Evolutionary conservation across 2,888 invertebrate genomes (phyloP).

Genomic region (Latrodectus elegans): DNA sequence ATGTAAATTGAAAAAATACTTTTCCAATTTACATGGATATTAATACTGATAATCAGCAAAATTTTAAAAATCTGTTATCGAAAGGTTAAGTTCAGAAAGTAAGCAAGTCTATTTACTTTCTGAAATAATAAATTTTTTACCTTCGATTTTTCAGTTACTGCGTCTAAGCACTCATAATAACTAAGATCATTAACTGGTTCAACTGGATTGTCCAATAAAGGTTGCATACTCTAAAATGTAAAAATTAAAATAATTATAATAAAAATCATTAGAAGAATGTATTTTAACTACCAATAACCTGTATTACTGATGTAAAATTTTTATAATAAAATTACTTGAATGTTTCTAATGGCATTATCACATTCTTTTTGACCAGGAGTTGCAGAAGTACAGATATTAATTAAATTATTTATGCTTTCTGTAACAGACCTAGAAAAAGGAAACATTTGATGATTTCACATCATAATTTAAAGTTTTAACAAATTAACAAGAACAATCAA

Average conservation of each 20-base stretch:
- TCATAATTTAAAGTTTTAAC: background rate
- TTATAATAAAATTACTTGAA: conserved; percentile 78
- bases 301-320: background rate
- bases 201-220: conserved; percentile 87
- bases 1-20: no score
- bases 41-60: no score
- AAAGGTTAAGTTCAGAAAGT: no score
- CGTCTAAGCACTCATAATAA: conserved; percentile 95
- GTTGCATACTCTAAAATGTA: conserved; percentile 80
- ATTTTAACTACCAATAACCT: background rate
- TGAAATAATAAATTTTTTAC: conserved; percentile 50
- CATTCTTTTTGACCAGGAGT: conserved; percentile 98
- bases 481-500: background rate
- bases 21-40: no score
- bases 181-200: conserved; percentile 91
- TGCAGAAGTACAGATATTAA: conserved; percentile 89
- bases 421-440: conserved; percentile 83
- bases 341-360: conserved; percentile 93
- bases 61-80: no score
- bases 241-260: conserved; percentile 3
- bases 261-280: background rate
- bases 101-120: no score
- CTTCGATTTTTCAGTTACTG: conserved; percentile 90
- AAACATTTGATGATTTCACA: background rate
- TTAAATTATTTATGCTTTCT: conserved; percentile 92